Conservation (phyloP, 2,888 invertebrate genomes). For the Drosophila acutilabella region DNA sequence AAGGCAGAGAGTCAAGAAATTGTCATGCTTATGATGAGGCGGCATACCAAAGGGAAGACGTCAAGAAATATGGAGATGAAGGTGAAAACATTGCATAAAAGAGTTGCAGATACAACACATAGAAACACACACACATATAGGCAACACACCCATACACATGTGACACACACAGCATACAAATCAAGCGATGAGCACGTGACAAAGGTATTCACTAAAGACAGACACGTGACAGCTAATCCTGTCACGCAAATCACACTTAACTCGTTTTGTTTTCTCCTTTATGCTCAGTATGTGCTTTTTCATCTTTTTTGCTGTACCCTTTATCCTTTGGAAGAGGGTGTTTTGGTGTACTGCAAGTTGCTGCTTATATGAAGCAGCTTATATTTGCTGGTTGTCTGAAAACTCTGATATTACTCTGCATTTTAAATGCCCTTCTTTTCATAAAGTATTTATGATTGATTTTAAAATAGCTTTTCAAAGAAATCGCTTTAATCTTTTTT, state of each 20-base stretch:
- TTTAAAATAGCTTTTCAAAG: not conserved
- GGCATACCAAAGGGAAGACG: constrained; percentile 41
- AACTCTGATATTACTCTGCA: too few relatives aligned
- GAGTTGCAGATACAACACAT: constrained; percentile 29
- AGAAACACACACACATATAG: constrained; percentile 1
- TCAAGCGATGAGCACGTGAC: constrained; percentile 55
- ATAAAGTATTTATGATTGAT: not conserved
- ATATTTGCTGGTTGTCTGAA: too few relatives aligned
- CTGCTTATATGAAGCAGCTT: not conserved
- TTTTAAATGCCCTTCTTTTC: not conserved
- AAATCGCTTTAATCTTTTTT: not conserved
- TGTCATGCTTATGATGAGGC: constrained; percentile 63
- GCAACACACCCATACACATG: not conserved
- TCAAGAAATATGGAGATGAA: not conserved
- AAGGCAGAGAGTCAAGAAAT: constrained; percentile 55
- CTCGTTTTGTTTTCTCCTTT: constrained; percentile 26
- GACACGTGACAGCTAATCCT: constrained; percentile 62
- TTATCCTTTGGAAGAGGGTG: not conserved
- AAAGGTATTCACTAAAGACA: constrained; percentile 36
- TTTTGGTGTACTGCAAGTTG: too few relatives aligned
- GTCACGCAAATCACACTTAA: constrained; percentile 62
- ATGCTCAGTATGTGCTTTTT: not conserved
- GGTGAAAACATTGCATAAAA: constrained; percentile 20
- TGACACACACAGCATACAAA: constrained; percentile 30
- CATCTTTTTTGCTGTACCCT: not conserved